Evolutionary conservation across 92 coral and sea anemone genomes (phyloP).

Genomic region (Parazoanthus atlanticus): DNA sequence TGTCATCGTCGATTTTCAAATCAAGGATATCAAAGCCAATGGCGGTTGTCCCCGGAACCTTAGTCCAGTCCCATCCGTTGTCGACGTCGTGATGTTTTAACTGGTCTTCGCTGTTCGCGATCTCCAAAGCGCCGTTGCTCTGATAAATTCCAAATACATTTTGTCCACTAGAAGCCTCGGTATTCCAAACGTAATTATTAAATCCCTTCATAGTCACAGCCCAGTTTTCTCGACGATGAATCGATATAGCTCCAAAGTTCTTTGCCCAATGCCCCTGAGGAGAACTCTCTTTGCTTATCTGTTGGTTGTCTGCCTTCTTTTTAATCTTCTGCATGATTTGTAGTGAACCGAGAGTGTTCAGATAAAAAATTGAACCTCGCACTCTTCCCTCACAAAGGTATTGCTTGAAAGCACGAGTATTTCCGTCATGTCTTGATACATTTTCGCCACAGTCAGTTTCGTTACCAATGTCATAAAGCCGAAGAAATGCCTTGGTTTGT

Average conservation of each 20-base stretch:
- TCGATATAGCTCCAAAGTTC: slow-evolving; percentile 48
- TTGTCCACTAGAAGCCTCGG: slow-evolving; percentile 25
- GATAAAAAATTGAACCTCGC: background rate
- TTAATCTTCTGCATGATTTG: slow-evolving; percentile 22
- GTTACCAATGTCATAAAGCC: background rate
- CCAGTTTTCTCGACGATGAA: slow-evolving; percentile 53
- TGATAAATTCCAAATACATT: slow-evolving; percentile 37
- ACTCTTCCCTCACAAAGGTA: background rate
- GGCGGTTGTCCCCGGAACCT: slow-evolving; percentile 43
- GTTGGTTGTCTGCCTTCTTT: slow-evolving; percentile 27
- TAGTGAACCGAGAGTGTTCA: slow-evolving; percentile 38
- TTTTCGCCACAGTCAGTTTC: background rate
- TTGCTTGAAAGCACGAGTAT: background rate
- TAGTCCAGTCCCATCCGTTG: slow-evolving; percentile 55
- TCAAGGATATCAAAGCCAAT: slow-evolving; percentile 27
- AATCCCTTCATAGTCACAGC: slow-evolving; percentile 50
- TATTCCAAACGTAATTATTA: slow-evolving; percentile 36
- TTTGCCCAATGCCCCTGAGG: slow-evolving; percentile 53
- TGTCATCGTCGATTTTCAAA: background rate
- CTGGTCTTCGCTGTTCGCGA: slow-evolving; percentile 33
- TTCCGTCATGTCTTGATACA: background rate
- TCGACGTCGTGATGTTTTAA: slow-evolving; percentile 35
- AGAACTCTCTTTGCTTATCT: slow-evolving; percentile 20
- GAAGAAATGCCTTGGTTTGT: background rate
- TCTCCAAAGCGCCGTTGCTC: slow-evolving; percentile 39